Conservation (phyloP, 2,113 vertebrate species). For the Oreochromis spilurus region DNA sequence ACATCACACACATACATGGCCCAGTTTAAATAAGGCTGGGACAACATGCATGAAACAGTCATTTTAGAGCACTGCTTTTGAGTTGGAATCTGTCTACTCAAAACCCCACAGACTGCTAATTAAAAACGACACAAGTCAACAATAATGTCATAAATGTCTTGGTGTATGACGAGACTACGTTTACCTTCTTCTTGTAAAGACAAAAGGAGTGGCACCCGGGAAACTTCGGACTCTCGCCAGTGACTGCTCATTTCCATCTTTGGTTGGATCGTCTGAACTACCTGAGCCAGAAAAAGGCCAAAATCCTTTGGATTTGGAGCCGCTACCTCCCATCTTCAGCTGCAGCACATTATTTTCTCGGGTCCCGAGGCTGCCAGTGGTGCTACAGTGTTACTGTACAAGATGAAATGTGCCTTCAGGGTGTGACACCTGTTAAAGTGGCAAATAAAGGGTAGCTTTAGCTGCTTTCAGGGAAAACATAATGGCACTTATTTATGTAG, state of each 20-base stretch:
- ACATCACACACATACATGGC: neutral
- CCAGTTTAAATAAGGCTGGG: neutral
- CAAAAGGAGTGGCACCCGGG: conserved; percentile 82
- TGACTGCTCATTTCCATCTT: conserved; percentile 78
- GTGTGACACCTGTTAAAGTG: conserved; percentile 7
- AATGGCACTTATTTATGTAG: neutral
- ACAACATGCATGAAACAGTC: neutral
- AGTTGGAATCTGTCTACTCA: neutral
- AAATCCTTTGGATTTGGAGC: conserved; percentile 87
- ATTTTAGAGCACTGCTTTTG: neutral
- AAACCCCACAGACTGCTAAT: neutral
- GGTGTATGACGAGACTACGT: neutral
- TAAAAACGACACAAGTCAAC: neutral
- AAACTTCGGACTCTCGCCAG: conserved; percentile 76
- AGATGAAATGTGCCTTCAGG: neutral
- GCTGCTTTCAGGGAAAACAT: neutral
- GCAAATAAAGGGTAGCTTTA: neutral
- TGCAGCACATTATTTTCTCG: conserved; percentile 76
- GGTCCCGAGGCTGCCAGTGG: conserved; percentile 41
- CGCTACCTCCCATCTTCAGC: conserved; percentile 88
- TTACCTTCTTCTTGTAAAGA: conserved; percentile 90
- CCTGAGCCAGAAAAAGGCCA: conserved; percentile 87
- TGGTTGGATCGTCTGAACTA: conserved; percentile 69
- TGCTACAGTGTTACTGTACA: conserved; percentile 27
- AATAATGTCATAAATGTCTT: neutral